Conservation (phyloP, 2,797 vertebrate species). For the Ispidina lecontei region DNA sequence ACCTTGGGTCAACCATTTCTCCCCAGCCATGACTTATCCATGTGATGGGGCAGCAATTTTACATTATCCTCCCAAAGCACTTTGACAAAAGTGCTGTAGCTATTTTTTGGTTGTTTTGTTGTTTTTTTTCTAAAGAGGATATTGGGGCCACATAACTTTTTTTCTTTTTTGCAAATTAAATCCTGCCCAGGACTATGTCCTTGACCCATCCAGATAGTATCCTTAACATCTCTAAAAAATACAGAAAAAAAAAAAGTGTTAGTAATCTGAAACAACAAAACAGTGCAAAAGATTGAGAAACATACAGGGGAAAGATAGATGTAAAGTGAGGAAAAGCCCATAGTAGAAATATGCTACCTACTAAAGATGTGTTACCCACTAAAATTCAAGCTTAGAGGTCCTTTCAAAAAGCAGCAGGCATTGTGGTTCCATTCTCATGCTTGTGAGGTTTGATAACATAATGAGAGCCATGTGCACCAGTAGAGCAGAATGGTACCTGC, state of each 20-base stretch:
- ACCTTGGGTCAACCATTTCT: neutral
- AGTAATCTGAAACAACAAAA: neutral
- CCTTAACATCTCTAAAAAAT: neutral
- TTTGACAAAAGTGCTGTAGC: neutral
- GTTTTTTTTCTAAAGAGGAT: neutral
- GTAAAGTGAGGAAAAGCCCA: neutral
- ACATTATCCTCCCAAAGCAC: neutral
- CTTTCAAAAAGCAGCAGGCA: constrained; percentile 11
- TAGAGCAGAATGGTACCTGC: constrained; percentile 13
- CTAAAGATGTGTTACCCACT: neutral
- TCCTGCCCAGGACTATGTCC: neutral
- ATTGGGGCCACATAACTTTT: neutral
- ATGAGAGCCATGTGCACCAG: neutral
- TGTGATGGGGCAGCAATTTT: neutral
- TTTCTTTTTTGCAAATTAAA: neutral
- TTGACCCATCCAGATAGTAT: neutral
- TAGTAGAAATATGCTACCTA: neutral
- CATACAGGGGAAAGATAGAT: neutral
- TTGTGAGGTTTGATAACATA: neutral
- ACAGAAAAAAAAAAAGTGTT: neutral
- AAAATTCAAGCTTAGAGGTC: constrained; percentile 28
- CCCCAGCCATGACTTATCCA: neutral
- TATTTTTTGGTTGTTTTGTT: neutral
- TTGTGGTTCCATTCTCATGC: neutral
- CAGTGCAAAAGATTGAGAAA: neutral